A percentile compares a stretch with the other conserved stretches of the same genome.
Conservation (phyloP, 2,113 vertebrate genomes). For the Dromaius novaehollandiae region DNA sequence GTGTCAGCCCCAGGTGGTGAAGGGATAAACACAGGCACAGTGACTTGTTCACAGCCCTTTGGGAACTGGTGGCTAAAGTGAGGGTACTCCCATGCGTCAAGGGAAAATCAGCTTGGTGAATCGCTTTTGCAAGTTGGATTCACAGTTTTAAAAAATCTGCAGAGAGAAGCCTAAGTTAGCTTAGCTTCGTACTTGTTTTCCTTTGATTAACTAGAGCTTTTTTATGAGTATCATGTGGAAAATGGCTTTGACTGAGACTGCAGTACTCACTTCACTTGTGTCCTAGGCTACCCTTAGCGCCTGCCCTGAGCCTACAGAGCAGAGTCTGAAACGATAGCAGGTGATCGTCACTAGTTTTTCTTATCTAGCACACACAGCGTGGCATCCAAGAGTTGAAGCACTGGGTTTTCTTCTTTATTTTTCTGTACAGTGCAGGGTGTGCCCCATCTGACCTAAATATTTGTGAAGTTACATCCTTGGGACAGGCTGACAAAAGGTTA, state of each 20-base stretch:
- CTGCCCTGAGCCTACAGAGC: neutral
- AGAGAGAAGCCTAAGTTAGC: neutral
- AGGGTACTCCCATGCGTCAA: neutral
- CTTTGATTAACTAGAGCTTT: neutral
- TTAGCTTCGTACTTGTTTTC: neutral
- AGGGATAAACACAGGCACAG: neutral
- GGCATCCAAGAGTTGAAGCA: neutral
- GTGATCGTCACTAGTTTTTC: neutral
- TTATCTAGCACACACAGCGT: neutral
- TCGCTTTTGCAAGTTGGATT: neutral
- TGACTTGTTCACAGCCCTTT: neutral
- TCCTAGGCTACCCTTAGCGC: neutral
- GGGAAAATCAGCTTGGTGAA: neutral
- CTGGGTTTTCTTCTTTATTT: constrained; percentile 1
- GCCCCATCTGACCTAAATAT: constrained; percentile 69
- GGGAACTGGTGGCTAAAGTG: neutral
- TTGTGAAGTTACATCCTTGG: constrained; percentile 69
- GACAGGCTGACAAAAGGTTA: constrained; percentile 72
- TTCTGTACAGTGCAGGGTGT: constrained; percentile 52
- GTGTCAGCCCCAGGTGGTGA: neutral
- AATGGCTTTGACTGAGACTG: neutral
- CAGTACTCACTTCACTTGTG: neutral
- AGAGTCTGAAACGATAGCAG: fast-evolving
- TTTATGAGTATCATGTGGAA: neutral
- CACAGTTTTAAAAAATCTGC: neutral